Percentiles rank a stretch among this genome's conserved stretches.
Evolutionary conservation across 2,113 vertebrate species (phyloP).

Genomic region (Hemibagrus wyckioides): DNA sequence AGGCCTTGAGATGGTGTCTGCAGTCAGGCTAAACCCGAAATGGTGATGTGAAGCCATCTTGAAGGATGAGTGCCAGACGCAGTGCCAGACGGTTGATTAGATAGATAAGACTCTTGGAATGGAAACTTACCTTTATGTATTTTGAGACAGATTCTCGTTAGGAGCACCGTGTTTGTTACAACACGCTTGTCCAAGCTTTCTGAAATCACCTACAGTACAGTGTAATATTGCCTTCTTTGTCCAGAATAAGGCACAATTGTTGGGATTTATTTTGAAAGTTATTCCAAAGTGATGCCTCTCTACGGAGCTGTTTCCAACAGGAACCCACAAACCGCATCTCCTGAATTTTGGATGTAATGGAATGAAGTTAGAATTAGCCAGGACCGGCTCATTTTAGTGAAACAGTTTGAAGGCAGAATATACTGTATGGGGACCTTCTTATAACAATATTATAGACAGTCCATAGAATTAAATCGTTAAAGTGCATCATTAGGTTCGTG

Average conservation of each 20-base stretch:
- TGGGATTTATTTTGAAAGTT: background rate
- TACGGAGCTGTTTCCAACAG: background rate
- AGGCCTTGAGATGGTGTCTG: background rate
- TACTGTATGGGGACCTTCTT: background rate
- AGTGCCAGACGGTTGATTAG: background rate
- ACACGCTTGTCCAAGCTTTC: too few species aligned
- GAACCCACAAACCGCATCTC: background rate
- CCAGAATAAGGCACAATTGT: background rate
- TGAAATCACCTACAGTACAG: background rate
- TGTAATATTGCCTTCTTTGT: background rate
- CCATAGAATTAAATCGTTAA: background rate
- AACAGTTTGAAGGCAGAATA: background rate
- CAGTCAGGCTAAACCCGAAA: background rate
- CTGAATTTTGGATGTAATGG: background rate
- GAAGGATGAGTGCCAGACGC: background rate
- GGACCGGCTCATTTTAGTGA: background rate
- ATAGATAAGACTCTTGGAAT: background rate
- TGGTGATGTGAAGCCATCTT: background rate
- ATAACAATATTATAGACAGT: background rate
- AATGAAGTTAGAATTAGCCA: background rate
- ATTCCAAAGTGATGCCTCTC: background rate
- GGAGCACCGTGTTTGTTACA: background rate
- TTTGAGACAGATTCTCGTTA: background rate
- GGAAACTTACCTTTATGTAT: background rate
- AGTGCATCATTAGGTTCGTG: background rate